Evolutionary conservation across 2,888 invertebrate species (phyloP), one percentile per base, ranked within the genome.

Genomic region (Alviniconcha strummeri): DNA sequence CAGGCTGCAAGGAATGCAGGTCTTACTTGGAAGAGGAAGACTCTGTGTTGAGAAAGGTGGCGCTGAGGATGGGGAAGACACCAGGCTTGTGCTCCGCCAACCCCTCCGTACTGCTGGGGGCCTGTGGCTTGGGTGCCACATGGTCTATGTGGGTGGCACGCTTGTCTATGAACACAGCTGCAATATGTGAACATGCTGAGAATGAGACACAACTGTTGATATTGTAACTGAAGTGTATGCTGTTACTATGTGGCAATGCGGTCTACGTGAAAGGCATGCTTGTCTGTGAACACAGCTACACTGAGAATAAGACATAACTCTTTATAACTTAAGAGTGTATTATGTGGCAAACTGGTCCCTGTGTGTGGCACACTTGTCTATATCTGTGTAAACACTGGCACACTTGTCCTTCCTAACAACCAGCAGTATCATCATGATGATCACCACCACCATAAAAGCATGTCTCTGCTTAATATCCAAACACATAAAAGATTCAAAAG

Each of bases 61-160:
- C 96, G 94, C 98, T 97, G 87, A 99, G 95, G 74, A 97, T 94
- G 80, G 98, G 98, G 95, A 99, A 94, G 67, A 97, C 92, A 96
- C 96, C 93, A 86, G 83, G 77, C 85, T 87, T 74, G 84, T 87
- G 67, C 15, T 76, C 69, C 0, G 77, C 77, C 19, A 55, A 11
- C n/a, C 60, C 76, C 56, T 69, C 76, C 13, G n/a, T 36, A 2
- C 19, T 36, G 56, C 77, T 13, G 80, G 91, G 97, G 80, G 97
- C 96, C 88, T 95, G 96, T 13, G 98, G 97, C 83, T 96, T 95
- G 67, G 96, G 96, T 87, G 97, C 97, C 93, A 97, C 96, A 89
- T 97, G 96, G 94, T 97, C 97, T 6, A 97, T 90, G 71, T 91
- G 90, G 17, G 91, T 91, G n/a, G 93, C 93, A 82, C 94, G 88